Conservation (phyloP, 2,113 vertebrate genomes). For the Esox niger region DNA sequence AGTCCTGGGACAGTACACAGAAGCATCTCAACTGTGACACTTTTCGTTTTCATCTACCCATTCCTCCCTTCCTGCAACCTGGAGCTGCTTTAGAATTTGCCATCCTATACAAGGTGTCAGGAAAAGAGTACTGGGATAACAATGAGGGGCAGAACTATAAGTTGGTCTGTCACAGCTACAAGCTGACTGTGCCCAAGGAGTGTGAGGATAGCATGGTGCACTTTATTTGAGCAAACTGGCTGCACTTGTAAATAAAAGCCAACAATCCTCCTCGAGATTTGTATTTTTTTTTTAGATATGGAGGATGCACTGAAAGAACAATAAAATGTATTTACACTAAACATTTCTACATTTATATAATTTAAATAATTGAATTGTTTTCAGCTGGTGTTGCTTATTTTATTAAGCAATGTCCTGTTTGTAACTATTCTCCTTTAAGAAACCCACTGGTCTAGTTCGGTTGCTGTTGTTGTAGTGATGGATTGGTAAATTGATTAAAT, state of each 20-base stretch:
- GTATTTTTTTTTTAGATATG: too few species aligned
- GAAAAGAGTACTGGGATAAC: conserved; percentile 92
- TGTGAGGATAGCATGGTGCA: conserved; percentile 94
- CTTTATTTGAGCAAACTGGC: conserved; percentile 77
- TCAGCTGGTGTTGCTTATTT: too few species aligned
- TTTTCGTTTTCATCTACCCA: conserved; percentile 87
- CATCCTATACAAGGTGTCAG: conserved; percentile 79
- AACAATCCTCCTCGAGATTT: too few species aligned
- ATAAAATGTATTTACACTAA: too few species aligned
- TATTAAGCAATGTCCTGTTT: too few species aligned
- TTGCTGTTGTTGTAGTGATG: too few species aligned
- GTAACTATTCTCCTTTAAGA: too few species aligned
- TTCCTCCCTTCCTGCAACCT: conserved; percentile 86
- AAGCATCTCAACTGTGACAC: conserved; percentile 71
- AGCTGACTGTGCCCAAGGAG: conserved; percentile 85
- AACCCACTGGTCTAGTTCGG: too few species aligned
- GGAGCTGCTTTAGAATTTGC: conserved; percentile 87
- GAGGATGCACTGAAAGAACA: too few species aligned
- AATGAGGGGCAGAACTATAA: conserved; percentile 87
- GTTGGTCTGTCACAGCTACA: conserved; percentile 82
- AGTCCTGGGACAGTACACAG: conserved; percentile 39
- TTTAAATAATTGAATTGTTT: too few species aligned
- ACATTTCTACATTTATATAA: too few species aligned
- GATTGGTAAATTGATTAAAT: too few species aligned
- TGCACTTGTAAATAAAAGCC: background rate